Conservation (phyloP, 2,797 vertebrate genomes). For the Intellagama lesueurii region DNA sequence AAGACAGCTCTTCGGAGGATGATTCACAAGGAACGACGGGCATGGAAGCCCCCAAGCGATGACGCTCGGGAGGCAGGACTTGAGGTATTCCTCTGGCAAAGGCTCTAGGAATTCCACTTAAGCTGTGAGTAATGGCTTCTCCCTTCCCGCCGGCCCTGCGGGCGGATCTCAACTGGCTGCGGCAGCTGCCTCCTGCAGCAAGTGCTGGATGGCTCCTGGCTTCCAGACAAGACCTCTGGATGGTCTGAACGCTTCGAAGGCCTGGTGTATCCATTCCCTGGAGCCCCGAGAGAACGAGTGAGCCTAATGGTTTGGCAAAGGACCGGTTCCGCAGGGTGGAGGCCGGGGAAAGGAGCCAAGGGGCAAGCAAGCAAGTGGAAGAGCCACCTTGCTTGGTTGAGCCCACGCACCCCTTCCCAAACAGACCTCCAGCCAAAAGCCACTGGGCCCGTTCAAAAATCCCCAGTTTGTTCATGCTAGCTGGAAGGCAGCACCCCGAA, state of each 20-base stretch:
- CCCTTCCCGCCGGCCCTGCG: constrained; percentile 9
- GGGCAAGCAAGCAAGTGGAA: background rate
- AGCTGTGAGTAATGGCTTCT: constrained; percentile 44
- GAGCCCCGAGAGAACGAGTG: constrained; percentile 9
- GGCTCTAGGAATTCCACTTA: constrained; percentile 33
- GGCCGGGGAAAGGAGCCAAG: background rate
- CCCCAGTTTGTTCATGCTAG: too few species aligned
- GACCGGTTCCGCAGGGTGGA: background rate
- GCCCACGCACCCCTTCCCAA: background rate
- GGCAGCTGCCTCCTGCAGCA: background rate
- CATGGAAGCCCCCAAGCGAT: background rate
- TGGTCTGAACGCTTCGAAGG: constrained; percentile 40
- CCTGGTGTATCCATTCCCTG: constrained; percentile 11
- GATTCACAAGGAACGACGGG: background rate
- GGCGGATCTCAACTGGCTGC: constrained; percentile 34
- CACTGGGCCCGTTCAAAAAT: too few species aligned
- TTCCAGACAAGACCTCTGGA: constrained; percentile 42
- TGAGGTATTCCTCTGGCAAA: constrained; percentile 54
- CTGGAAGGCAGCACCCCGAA: too few species aligned
- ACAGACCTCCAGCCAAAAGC: background rate
- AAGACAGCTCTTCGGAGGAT: too few species aligned
- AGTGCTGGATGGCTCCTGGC: constrained; percentile 37
- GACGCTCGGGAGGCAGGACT: constrained; percentile 22
- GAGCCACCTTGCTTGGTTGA: background rate
- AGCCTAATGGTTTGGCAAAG: constrained; percentile 12